phyloP scores from a whole-genome alignment of 2,113 vertebrate genomes.

The Caranx melampygus region DNA sequence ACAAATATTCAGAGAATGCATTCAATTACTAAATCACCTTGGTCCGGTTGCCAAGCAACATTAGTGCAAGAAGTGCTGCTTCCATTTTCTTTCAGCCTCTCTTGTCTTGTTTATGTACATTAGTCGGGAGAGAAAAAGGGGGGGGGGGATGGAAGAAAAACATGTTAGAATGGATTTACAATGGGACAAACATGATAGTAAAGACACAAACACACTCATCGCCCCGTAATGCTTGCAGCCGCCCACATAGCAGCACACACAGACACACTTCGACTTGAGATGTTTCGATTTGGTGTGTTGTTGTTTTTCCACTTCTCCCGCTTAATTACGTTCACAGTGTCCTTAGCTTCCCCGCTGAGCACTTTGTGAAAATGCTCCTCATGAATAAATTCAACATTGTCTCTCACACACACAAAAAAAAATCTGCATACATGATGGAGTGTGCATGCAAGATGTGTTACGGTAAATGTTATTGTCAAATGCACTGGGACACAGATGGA shows the following conservation, averaged over 20 bases:
- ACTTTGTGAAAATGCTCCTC: constrained; percentile 35
- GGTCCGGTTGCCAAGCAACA: constrained; percentile 76
- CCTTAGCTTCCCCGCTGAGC: constrained; percentile 38
- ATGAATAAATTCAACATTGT: constrained; percentile 47
- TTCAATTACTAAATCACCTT: constrained; percentile 74
- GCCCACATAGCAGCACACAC: constrained; percentile 31
- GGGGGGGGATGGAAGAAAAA: neutral
- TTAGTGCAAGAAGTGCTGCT: constrained; percentile 63
- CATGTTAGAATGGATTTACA: constrained; percentile 39
- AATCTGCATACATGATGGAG: constrained; percentile 7
- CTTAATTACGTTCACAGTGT: constrained; percentile 47
- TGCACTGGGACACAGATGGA: constrained; percentile 30
- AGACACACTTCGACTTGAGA: constrained; percentile 12
- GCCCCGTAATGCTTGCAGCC: constrained; percentile 19
- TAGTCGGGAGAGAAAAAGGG: constrained; percentile 45
- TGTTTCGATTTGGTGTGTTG: constrained; percentile 3
- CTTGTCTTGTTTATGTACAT: constrained; percentile 73
- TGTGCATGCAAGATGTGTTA: constrained; percentile 8
- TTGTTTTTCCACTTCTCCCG: neutral
- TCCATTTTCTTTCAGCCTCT: constrained; percentile 66
- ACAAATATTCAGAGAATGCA: constrained; percentile 56
- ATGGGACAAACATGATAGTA: constrained; percentile 2
- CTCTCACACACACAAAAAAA: neutral
- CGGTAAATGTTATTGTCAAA: constrained; percentile 20
- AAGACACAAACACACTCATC: constrained; percentile 28